Evolutionary conservation across 2,888 invertebrate genomes (phyloP).

Genomic region (Megaustenia siamemsis): DNA sequence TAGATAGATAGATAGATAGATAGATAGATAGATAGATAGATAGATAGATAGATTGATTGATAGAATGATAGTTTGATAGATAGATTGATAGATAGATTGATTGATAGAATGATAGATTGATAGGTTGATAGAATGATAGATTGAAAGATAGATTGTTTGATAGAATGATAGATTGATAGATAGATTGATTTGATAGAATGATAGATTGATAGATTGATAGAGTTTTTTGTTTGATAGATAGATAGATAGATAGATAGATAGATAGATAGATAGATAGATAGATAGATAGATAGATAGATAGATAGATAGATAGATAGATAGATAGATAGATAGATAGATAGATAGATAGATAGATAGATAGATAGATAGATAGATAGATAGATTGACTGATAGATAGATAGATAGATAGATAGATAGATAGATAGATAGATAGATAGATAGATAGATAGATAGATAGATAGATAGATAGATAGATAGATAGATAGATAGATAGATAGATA

Average conservation of each 20-base stretch:
- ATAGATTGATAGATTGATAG: neutral
- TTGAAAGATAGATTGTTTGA: neutral
- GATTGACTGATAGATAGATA: neutral
- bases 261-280: constrained; percentile 10
- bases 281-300: neutral
- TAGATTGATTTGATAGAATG: neutral
- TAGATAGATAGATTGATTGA: neutral
- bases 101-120: neutral
- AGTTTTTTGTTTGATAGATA: too few species aligned
- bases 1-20: constrained; percentile 1
- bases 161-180: neutral
- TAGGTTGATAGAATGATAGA: neutral
- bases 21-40: neutral
- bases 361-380: neutral
- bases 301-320: constrained; percentile 15
- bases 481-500: too few species aligned
- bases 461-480: too few species aligned
- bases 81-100: neutral
- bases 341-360: neutral
- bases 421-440: neutral
- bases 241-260: neutral
- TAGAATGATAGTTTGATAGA: neutral
- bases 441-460: too few species aligned
- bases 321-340: constrained; percentile 15
- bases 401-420: neutral